A percentile compares a stretch with the other conserved stretches of the same genome.
Conservation (phyloP, 2,797 vertebrate genomes). For the Siniperca undulata region DNA sequence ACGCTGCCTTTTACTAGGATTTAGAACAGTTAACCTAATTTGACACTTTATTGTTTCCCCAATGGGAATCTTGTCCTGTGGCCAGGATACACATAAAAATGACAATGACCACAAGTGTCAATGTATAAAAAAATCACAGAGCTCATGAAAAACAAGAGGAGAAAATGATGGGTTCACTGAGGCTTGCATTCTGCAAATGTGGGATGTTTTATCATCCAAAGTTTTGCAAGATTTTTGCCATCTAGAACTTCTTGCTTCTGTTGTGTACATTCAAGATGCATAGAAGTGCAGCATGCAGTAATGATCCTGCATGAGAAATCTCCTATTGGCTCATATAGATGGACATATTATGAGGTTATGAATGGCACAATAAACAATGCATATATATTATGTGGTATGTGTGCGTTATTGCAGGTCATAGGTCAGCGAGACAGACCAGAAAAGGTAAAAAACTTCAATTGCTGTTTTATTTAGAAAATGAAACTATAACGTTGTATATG, state of each 20-base stretch:
- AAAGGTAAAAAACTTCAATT: neutral
- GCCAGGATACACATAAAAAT: conserved; percentile 36
- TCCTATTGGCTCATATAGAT: neutral
- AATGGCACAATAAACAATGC: neutral
- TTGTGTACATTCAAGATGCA: neutral
- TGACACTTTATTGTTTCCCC: conserved; percentile 55
- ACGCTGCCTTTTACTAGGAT: conserved; percentile 2
- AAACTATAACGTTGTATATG: neutral
- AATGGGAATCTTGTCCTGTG: conserved; percentile 3
- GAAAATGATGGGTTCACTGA: conserved; percentile 30
- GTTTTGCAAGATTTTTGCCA: conserved; percentile 3
- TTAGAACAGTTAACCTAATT: conserved; percentile 19
- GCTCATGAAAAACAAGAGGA: conserved; percentile 19
- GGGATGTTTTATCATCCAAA: neutral
- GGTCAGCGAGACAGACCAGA: neutral
- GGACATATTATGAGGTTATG: neutral
- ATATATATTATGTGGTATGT: neutral
- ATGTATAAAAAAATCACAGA: conserved; percentile 15
- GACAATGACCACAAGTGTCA: conserved; percentile 29
- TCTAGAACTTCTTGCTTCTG: neutral
- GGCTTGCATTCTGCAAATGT: neutral
- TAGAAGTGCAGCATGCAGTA: neutral
- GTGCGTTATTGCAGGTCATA: neutral
- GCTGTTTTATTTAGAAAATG: neutral
- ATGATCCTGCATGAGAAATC: neutral